Evolutionary conservation across 2,888 invertebrate genomes (phyloP), one percentile per base, ranked within the genome.

Genomic region (Harpalus rubripes): DNA sequence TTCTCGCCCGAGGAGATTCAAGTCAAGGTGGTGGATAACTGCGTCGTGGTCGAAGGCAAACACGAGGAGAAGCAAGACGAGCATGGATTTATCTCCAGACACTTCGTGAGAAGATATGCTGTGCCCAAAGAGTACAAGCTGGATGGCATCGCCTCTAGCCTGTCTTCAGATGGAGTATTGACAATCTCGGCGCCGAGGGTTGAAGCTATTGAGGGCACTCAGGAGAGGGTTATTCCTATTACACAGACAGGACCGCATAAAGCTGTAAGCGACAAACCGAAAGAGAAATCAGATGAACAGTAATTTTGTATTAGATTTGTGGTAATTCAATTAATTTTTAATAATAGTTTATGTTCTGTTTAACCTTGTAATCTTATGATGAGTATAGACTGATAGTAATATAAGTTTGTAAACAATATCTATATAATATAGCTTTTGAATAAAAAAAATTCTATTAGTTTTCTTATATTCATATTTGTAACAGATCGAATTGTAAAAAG

Each of bases 101-200:
- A 52, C 44, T 52, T 52, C 44, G 10, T 52, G 44, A 6, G 44
- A 12, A 68, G 22, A 10, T 68, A 68, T 26, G 32, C 6, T 5
- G n/a, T 68, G n/a, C 68, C 68, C 32, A 18, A 32, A 26, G 68
- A 26, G 3, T 68, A 68, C 68, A 18, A 26, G 10, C 22, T 26
- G 32, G 68, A 68, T 26, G 68, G 3, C 6, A 8, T 68, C 39
- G n/a, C 12, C n/a, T 32, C 68, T 15, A 26, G 39, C 22, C 22
- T 68, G 68, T 68, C 68, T 26, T 68, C 68, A 10, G 68, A 68
- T 26, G 68, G 68, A 1, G 68, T 68, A 15, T 22, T 68, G 10
- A 32, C 68, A 32, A 26, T 68, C 68, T 12, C 68, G 68, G 68
- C 68, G 7, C 68, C 68, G 7, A 0, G n/a, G 7, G 26, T 2